Conservation (phyloP, 1,140 invertebrate genomes). For the Galleria mellonella region DNA sequence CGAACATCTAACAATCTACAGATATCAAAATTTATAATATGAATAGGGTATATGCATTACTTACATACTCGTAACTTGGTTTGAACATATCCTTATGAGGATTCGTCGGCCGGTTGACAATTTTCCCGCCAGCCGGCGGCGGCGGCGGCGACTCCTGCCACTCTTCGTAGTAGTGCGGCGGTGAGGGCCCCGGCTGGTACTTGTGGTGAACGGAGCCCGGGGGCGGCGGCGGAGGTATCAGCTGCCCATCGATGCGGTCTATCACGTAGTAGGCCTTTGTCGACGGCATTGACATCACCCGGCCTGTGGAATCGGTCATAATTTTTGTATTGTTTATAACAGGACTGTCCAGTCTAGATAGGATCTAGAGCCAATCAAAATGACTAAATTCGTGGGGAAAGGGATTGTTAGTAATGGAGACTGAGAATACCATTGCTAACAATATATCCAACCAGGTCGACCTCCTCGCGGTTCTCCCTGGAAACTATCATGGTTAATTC, state of each 20-base stretch:
- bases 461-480: too few relatives aligned
- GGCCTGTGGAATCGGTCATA: conserved; percentile 30
- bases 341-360: too few relatives aligned
- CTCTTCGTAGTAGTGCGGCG: conserved; percentile 36
- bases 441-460: too few relatives aligned
- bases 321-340: not conserved
- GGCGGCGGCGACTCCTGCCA: conserved; percentile 35
- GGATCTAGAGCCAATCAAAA: too few relatives aligned
- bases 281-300: conserved; percentile 55
- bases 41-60: too few relatives aligned
- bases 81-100: conserved; percentile 58
- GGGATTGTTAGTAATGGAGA: too few relatives aligned
- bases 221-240: conserved; percentile 31
- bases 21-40: not conserved
- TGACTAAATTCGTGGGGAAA: too few relatives aligned
- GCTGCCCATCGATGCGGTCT: conserved; percentile 47
- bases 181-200: conserved; percentile 1
- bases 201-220: conserved; percentile 8
- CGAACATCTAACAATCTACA: too few relatives aligned
- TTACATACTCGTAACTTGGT: conserved; percentile 33
- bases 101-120: conserved; percentile 50
- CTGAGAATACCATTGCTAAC: too few relatives aligned
- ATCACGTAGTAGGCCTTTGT: conserved; percentile 64
- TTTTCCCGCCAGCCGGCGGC: conserved; percentile 35
- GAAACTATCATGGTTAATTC: too few relatives aligned